Evolutionary conservation across 2,888 invertebrate species (phyloP), one percentile per base, ranked within the genome.

Genomic region (Tipula lateralis): DNA sequence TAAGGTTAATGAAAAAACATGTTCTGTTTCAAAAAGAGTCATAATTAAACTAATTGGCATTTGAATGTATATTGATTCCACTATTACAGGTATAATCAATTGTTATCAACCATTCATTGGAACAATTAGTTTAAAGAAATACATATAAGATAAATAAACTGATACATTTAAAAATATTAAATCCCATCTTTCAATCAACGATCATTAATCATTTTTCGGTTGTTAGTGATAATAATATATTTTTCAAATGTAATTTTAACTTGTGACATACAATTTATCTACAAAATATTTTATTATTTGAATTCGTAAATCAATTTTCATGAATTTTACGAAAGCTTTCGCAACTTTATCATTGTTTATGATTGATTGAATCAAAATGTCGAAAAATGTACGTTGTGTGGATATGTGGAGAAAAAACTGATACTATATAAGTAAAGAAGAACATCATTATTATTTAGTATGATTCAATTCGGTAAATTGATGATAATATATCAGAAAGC

Each of bases 251-350:
- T 66, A 66, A 66, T 66, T 24, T 66, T 12, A 66, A 66, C 19
- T 66, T 66, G 66, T 66, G 66, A 66, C 66, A 66, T 66, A 66
- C 19, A 66, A 66, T 66, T 24, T 66, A 66, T 66, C 66, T 9
- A 66, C 66, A 66, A 44, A 66, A 66, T 66, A 66, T 24, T 66
- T 66, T 66, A 66, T 66, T 66, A 66, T 66, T 66, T 66, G 66
- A 24, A 66, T 36, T 32, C 5, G 16, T 50, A 50, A 50, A 50
- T 50, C 44, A 50, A 50, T 50, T 50, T 50, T 50, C 44, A 50
- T 50, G 16, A 50, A 50, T 50, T 50, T 50, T 16, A 50, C 44
- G 16, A 50, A 50, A 50, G 44, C 44, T 50, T 16, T 12, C 44
- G 44, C 44, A 50, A 50, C 44, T 50, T 50, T 50, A 50, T 50